Evolutionary conservation across 2,888 invertebrate genomes (phyloP), one percentile per base, ranked within the genome.

Genomic region (Tricholauxania praeusta): DNA sequence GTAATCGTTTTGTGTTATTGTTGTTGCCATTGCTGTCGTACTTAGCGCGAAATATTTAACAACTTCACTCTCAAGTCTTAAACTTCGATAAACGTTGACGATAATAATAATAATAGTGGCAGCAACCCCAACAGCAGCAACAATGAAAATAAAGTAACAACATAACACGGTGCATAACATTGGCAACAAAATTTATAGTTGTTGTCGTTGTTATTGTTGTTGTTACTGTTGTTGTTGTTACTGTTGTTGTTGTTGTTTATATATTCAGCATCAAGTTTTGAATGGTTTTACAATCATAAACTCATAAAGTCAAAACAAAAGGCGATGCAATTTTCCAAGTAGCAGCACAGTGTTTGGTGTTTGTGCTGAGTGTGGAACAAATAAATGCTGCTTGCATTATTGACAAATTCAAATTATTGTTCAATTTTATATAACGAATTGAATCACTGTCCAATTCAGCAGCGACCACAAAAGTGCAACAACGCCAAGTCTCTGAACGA

Each of bases 251-350:
- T 28, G 28, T 64, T 64, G 64, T 64, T 64, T 64, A 19, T 19
- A 51, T 22, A 64, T 51, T 28, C 64, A 14, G 64, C 55, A 67
- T n/a, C 32, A 67, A 67, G 39, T 67, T 57, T 19, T 67, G 47
- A 83, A 84, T 82, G 82, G 83, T 82, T 82, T 82, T 81, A 83
- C 82, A 82, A 84, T 84, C 83, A 84, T 82, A 84, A 84, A 84
- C 83, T 82, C 84, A 84, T 84, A 84, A 84, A 84, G 82, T 83
- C 39, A 39, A 39, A 39, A 39, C 39, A 39, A 39, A 39, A 39
- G 39, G 10, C 39, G 7, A 39, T 10, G 10, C 6, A 2, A 4
- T 10, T 8, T 39, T 10, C 39, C 39, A 39, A 10, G 10, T 10
- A 39, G 39, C 10, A 39, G 39, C 39, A 39, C 39, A 39, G 39